Conservation (phyloP, 2,888 invertebrate genomes). For the Desoria tigrina region DNA sequence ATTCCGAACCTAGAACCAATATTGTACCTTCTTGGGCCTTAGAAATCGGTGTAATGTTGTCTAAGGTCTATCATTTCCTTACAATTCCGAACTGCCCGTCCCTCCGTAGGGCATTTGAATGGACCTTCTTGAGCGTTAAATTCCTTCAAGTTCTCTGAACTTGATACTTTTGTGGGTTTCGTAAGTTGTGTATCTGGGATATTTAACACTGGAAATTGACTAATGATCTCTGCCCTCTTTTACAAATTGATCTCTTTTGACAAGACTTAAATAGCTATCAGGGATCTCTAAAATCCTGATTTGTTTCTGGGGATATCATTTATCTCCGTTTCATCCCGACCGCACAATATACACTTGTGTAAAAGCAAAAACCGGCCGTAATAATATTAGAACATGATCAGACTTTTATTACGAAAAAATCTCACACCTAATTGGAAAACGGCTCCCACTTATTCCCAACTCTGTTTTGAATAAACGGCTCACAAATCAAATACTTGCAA, state of each 20-base stretch:
- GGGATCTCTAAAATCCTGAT: too few relatives aligned
- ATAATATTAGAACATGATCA: too few relatives aligned
- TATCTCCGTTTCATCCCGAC: too few relatives aligned
- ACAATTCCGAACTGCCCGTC: background rate
- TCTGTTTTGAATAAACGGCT: background rate
- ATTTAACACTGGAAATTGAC: constrained; percentile 5
- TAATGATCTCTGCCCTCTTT: background rate
- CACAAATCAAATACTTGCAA: constrained; percentile 4
- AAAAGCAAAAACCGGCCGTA: too few relatives aligned
- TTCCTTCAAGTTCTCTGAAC: background rate
- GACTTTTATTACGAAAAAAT: too few relatives aligned
- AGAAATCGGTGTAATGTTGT: background rate
- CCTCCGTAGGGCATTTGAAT: background rate
- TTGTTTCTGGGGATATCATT: too few relatives aligned
- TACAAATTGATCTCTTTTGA: constrained; percentile 8
- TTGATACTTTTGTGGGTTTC: background rate
- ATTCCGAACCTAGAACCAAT: constrained; percentile 8
- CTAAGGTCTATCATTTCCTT: constrained; percentile 5
- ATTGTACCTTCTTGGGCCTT: background rate
- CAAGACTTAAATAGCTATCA: too few relatives aligned
- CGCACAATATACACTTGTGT: too few relatives aligned
- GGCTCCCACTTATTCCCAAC: too few relatives aligned
- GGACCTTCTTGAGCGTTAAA: background rate
- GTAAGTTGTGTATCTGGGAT: background rate
- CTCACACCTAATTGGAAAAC: too few relatives aligned